These are phyloP conservation scores for Diachasma alloeum DNA, from an alignment of 1,140 invertebrate species.

Conservation along the genomic window DNA sequence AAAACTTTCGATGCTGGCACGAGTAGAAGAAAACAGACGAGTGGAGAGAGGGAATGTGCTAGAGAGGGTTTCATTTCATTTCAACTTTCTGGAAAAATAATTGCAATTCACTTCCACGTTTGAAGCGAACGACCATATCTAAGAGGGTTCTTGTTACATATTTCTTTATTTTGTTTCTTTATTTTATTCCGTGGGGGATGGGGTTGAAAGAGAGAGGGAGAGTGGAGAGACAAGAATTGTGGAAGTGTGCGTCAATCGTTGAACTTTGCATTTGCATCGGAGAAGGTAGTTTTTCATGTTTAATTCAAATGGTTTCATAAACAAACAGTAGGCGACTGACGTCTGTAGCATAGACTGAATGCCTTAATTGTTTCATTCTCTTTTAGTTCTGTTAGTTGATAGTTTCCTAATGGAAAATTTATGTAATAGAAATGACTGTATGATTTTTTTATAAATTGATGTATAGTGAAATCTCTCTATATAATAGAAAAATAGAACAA, in stretches of 20 bases:
- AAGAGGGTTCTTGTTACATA: conserved; percentile 12
- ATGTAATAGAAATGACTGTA: not conserved
- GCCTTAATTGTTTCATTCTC: not conserved
- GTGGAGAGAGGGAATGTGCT: not conserved
- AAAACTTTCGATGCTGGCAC: not conserved
- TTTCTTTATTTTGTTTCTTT: not conserved
- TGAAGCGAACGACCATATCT: not conserved
- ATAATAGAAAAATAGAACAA: too few species aligned
- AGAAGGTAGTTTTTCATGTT: not conserved
- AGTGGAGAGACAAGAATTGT: not conserved
- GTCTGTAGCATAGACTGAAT: not conserved
- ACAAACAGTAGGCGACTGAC: not conserved
- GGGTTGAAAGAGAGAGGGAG: not conserved
- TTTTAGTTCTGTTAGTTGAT: not conserved
- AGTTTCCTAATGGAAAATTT: not conserved
- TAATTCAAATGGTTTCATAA: not conserved
- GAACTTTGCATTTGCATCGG: conserved; percentile 18
- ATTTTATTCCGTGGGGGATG: not conserved
- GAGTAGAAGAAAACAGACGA: not conserved
- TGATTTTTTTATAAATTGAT: too few species aligned
- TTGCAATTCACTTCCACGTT: conserved; percentile 20
- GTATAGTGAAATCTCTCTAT: too few species aligned
- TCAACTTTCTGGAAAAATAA: conserved; percentile 20
- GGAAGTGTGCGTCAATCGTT: conserved; percentile 13
- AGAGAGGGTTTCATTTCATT: not conserved